Evolutionary conservation across 2,113 vertebrate species (phyloP), one percentile per base, ranked within the genome.

Genomic region (Boleophthalmus pectinirostris): DNA sequence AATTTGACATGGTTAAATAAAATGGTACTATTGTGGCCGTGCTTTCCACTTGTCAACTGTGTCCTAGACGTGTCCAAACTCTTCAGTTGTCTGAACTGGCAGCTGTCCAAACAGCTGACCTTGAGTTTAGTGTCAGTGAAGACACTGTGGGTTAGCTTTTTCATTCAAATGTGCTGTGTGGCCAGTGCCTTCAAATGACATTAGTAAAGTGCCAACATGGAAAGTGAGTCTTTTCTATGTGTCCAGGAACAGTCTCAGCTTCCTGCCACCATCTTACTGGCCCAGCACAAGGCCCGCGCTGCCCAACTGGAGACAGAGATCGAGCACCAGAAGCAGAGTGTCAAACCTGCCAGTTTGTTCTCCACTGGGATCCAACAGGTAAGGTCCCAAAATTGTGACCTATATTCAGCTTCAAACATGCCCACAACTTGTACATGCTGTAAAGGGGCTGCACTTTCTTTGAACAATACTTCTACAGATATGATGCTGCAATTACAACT

Each of bases 341-440:
- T 94, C 84, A 98, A 98, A 91, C 93, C 96, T 14, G 75, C 90
- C 70, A 94, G 94, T 85, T 93, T 96, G 0, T 99, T 99, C 92
- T 99, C 98, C 69, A 99, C 97, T 68, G 97, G 97, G 88, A 98
- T 98, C 90, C 95, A 94, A 88, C 96, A 97, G 95, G 98, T 98
- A 92, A 96, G 95, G 84, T 58, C 13, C n/a, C 21, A 2, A 25
- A 68, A 29, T 49, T 64, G 20, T 24, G 76, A 20, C 18, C 3
- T 25, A 60, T 9, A 43, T 33, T 1, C 1, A n/a, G 38, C 33
- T 61, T 29, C 29, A 43, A 45, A n/a, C 14, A 51, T 25, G 14
- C 23, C 21, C 15, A 20, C 5, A 18, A 33, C 25, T 63, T 33
- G 23, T 3, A 25, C 57, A 33, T 35, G 29, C 60, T 63, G 29